Evolutionary conservation across 2,888 invertebrate species (phyloP), one percentile per base, ranked within the genome.

Genomic region (Drosophila anomalata): DNA sequence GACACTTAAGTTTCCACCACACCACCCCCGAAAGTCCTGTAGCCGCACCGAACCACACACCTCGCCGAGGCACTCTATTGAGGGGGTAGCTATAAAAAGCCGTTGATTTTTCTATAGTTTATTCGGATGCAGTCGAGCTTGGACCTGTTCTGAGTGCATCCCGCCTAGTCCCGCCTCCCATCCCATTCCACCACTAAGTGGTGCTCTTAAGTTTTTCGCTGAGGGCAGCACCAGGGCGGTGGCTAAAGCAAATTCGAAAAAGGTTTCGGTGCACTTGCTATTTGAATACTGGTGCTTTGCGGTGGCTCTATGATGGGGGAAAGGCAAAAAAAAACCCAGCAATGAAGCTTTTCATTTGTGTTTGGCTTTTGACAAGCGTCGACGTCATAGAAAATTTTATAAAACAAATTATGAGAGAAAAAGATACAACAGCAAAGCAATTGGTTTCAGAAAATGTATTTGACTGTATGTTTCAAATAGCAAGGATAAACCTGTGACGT

Each of bases 41-140:
- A 4, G 11, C 42, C 24, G 14, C 26, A 3, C 55, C 50, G 29
- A 29, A 22, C 11, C n/a, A 11, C 7, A n/a, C n/a, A 41, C 58
- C 9, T 17, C 33, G n/a, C 46, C 26, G 2, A 14, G 14, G n/a
- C 29, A 44, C 41, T 50, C 47, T 57, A 52, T 61, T 59, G 52
- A 41, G 72, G 53, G 50, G 50, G 48, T 52, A 36, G 77, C 86
- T 82, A 86, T 86, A 82, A 88, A 88, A 82, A 86, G 82, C 82
- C 77, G 87, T 87, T 75, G 82, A 83, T 77, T 79, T 86, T 83
- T 83, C 82, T 83, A 88, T 83, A 83, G 82, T 88, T 88, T 83
- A 83, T 83, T 83, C 88, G 87, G 79, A 88, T 88, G 83, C 82
- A 86, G 80, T 66, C 73, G 63, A 83, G 82, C 82, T 62, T 88